Conservation (phyloP, 1,140 invertebrate genomes). For the Panulirus ornatus region DNA sequence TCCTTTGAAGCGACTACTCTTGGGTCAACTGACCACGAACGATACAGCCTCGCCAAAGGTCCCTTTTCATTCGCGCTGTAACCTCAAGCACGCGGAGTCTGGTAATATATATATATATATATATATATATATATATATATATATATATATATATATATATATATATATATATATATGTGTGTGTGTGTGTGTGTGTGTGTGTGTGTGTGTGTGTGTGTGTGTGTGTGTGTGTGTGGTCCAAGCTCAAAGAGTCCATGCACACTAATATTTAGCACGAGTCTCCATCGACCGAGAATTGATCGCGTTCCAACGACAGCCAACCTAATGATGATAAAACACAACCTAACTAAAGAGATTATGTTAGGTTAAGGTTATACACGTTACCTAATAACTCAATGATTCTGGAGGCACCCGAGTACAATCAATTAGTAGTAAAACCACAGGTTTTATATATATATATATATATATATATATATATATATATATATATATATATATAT, state of each 20-base stretch:
- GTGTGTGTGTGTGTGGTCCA: not conserved
- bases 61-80: too few relatives aligned
- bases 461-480: conserved; percentile 24
- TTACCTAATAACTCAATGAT: not conserved
- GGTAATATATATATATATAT: too few relatives aligned
- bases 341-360: not conserved
- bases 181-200: too few relatives aligned
- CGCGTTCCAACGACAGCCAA: not conserved
- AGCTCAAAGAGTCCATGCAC: not conserved
- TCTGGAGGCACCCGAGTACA: too few relatives aligned
- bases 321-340: too few relatives aligned
- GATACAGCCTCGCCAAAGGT: too few relatives aligned
- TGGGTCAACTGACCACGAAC: not conserved
- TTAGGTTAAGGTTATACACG: not conserved
- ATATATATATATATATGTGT: too few relatives aligned
- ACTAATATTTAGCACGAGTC: not conserved
- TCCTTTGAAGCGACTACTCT: too few relatives aligned
- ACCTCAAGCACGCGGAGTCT: too few relatives aligned
- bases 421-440: too few relatives aligned
- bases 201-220: too few relatives aligned
- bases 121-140: not conserved
- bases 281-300: not conserved
- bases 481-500: not conserved
- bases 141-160: too few relatives aligned
- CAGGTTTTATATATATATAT: conserved; percentile 28